These are phyloP conservation scores for Ptyas mucosa DNA, from an alignment of 2,113 vertebrate genomes.

Conservation along the genomic window DNA sequence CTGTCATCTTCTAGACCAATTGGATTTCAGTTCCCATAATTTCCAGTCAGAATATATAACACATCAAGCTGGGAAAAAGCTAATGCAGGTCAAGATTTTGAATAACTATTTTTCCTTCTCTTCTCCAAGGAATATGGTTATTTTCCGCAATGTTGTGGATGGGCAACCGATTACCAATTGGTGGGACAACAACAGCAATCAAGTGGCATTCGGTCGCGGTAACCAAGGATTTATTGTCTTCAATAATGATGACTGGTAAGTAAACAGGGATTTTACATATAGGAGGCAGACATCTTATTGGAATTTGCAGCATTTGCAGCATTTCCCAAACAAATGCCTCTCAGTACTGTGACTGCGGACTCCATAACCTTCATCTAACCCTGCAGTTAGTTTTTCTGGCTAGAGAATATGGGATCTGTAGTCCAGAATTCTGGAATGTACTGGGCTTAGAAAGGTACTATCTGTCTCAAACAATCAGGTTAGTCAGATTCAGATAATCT, in stretches of 20 bases:
- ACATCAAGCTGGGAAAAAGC: background rate
- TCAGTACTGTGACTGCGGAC: background rate
- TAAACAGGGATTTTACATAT: background rate
- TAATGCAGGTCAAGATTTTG: background rate
- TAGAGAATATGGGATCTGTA: background rate
- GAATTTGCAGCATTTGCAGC: too few relatives aligned
- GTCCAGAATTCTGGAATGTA: background rate
- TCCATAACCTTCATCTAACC: background rate
- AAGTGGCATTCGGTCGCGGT: conserved; percentile 90
- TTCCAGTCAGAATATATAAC: background rate
- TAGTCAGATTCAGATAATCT: background rate
- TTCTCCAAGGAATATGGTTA: conserved; percentile 85
- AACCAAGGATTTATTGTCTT: conserved; percentile 83
- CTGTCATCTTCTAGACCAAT: background rate
- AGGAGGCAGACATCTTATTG: background rate
- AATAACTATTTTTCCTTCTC: background rate
- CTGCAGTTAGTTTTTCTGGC: background rate
- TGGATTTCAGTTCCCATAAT: background rate
- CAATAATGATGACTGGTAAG: conserved; percentile 87
- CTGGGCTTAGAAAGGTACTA: background rate
- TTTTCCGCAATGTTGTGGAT: conserved; percentile 85
- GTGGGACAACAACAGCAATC: conserved; percentile 92
- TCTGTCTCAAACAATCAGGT: background rate
- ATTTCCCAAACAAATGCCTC: background rate
- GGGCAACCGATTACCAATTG: conserved; percentile 84